Percentiles rank a stretch among this genome's conserved stretches.
These are phyloP conservation scores for Dysmachus trigonus DNA, from an alignment of 2,888 invertebrate genomes.

Conservation along the genomic window DNA sequence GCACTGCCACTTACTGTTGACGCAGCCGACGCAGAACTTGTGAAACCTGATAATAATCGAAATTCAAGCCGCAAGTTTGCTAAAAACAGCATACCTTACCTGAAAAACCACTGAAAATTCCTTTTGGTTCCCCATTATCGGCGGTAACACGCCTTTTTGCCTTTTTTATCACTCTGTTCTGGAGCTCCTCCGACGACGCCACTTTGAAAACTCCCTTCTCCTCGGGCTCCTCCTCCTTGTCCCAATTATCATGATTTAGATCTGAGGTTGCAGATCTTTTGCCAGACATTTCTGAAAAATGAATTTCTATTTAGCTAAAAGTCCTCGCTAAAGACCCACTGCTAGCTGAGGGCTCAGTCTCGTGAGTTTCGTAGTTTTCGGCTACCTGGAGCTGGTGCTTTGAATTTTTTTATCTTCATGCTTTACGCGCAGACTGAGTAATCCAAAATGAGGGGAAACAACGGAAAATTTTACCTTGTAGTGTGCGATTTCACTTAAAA, in stretches of 20 bases:
- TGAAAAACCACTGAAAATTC: constrained; percentile 76
- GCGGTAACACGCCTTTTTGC: constrained; percentile 68
- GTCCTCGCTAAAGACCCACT: background rate
- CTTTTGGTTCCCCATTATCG: constrained; percentile 59
- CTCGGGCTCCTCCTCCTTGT: constrained; percentile 78
- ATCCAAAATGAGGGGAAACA: constrained; percentile 4
- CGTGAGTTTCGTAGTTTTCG: background rate
- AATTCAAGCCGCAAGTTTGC: background rate
- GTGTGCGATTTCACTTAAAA: background rate
- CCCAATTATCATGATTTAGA: constrained; percentile 87
- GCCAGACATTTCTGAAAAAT: constrained; percentile 68
- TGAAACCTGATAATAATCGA: constrained; percentile 55
- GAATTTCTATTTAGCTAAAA: background rate
- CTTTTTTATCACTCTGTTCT: constrained; percentile 79
- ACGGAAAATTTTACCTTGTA: constrained; percentile 42
- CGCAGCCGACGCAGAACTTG: constrained; percentile 51
- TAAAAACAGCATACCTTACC: constrained; percentile 64
- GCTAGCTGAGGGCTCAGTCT: background rate
- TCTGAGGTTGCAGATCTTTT: constrained; percentile 81
- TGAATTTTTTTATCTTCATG: constrained; percentile 45
- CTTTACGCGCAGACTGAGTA: background rate
- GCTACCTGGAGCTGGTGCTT: constrained; percentile 42
- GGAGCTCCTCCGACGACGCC: constrained; percentile 74
- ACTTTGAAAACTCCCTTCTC: constrained; percentile 79
- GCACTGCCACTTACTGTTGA: constrained; percentile 52